Base-by-base conservation (phyloP, 1,140 invertebrate species). In the Choristoneura fumiferana region DNA sequence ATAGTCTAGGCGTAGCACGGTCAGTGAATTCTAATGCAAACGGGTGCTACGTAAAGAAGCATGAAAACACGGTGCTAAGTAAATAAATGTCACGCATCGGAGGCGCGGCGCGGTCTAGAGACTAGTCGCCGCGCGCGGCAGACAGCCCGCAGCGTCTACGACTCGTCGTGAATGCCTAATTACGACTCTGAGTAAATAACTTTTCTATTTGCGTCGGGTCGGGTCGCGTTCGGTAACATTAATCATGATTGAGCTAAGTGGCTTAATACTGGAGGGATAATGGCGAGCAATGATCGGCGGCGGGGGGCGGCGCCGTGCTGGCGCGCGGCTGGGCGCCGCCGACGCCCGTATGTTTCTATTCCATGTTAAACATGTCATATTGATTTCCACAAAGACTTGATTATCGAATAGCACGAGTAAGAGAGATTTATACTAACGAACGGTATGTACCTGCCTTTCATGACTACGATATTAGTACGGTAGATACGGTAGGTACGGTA, bases 171-270 rank as follows among this genome's bases (percentile, higher is more conserved):
- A 85, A 88, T 88, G 81, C 78, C 85, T 88, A 88, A 88, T 88
- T 88, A 85, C 82, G 78, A 73, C 72, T 66, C 71, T 63, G 76
- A 83, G 85, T 85, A 88, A 88, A 88, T 88, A 88, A 84, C 76
- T 86, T 84, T 85, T 85, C 80, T 88, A 81, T 85, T 84, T 85
- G 82, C 77, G 65, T 45, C 71, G 73, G 78, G 62, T 65, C 65
- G 71, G 71, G 72, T 82, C 73, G 81, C 74, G 78, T 84, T 85
- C 81, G 73, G 79, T 79, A 72, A 84, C 85, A 89, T 89, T 89
- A 89, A 89, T 89, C 85, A 89, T 89, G 85, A 89, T 89, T 89
- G 85, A 87, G 75, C 82, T 89, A 89, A 89, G 85, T 89, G 85
- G 85, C 84, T 87, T 84, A 86, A 88, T 88, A 85, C 78, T 71